Conservation (phyloP, 2,888 invertebrate genomes). For the Rhaphigaster nebulosa region DNA sequence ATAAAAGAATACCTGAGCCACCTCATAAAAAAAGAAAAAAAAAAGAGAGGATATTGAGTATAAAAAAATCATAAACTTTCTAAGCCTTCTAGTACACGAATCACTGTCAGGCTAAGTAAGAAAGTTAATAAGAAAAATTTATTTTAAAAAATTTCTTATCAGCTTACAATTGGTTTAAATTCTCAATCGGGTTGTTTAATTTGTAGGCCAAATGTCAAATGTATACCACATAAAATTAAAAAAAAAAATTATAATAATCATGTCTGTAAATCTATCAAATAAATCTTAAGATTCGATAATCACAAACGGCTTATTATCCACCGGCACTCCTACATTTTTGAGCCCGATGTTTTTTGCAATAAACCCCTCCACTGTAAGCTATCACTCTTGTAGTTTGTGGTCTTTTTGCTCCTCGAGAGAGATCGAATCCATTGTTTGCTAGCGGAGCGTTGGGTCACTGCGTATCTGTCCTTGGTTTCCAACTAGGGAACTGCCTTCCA, state of each 20-base stretch:
- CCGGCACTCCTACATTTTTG: not conserved
- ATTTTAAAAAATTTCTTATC: too few species aligned
- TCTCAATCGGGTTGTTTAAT: too few species aligned
- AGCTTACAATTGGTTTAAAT: too few species aligned
- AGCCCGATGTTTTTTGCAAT: not conserved
- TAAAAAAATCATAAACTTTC: too few species aligned
- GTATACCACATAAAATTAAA: too few species aligned
- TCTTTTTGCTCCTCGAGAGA: conserved; percentile 22
- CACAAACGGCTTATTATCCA: not conserved
- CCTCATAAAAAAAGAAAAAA: too few species aligned
- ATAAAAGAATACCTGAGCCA: too few species aligned
- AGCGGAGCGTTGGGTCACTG: not conserved
- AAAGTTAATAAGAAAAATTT: too few species aligned
- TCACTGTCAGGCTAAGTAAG: too few species aligned
- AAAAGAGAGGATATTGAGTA: too few species aligned
- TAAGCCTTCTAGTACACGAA: too few species aligned
- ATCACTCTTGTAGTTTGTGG: conserved; percentile 18
- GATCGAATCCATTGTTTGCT: conserved; percentile 10
- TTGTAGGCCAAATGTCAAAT: too few species aligned
- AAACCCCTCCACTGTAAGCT: not conserved
- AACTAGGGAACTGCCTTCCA: not conserved
- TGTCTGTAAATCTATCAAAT: not conserved
- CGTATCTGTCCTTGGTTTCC: conserved; percentile 43
- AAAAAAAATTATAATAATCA: not conserved
- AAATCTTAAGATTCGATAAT: not conserved